Evolutionary conservation across 2,113 vertebrate species (phyloP).

Genomic region (Actinemys pallida): DNA sequence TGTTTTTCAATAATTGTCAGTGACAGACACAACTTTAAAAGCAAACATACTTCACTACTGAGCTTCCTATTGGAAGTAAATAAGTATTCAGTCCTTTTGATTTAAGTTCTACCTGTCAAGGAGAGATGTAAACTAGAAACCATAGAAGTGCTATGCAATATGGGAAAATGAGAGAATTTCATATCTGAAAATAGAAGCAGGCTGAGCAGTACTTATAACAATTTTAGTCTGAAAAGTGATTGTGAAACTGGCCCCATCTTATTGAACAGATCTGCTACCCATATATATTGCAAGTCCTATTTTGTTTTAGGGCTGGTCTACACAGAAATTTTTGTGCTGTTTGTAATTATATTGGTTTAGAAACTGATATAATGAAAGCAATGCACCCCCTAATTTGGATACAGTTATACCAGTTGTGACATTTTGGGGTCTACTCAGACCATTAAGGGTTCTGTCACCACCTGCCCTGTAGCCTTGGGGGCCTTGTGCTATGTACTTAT

Average conservation of each 20-base stretch:
- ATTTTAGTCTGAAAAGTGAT: background rate
- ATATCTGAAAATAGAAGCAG: background rate
- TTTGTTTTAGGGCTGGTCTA: background rate
- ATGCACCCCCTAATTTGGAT: background rate
- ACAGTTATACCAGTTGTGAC: background rate
- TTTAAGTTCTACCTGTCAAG: constrained; percentile 24
- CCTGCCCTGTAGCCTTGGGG: too few species aligned
- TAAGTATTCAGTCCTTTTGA: background rate
- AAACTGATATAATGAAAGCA: background rate
- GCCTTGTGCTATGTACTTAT: too few species aligned
- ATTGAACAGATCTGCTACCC: background rate
- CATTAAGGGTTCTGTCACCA: background rate
- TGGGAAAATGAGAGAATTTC: background rate
- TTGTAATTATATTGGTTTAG: background rate
- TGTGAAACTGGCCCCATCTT: constrained; percentile 3
- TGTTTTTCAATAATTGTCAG: background rate
- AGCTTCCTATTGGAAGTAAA: background rate
- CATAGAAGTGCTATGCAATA: background rate
- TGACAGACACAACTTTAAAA: background rate
- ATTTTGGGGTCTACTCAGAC: background rate
- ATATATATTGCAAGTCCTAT: background rate
- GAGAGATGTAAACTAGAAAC: background rate
- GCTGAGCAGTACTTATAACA: constrained; percentile 2
- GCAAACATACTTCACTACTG: background rate
- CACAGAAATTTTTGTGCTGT: background rate